These are phyloP conservation scores for Ctena decussata DNA, from an alignment of 2,888 invertebrate species.

Conservation along the genomic window DNA sequence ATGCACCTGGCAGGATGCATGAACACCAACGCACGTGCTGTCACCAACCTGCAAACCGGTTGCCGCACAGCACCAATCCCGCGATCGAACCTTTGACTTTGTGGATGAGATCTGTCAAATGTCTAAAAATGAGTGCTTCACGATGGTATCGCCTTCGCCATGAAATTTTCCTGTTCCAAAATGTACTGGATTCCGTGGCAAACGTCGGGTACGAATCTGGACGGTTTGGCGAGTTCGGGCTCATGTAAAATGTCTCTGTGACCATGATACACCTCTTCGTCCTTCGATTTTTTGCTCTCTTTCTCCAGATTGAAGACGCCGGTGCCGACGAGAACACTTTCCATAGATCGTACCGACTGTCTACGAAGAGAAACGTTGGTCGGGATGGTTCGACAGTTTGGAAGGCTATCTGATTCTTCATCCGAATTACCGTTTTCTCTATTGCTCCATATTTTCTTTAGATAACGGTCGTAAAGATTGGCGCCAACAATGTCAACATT, in stretches of 20 bases:
- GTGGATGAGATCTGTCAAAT: background rate
- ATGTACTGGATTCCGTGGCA: conserved; percentile 82
- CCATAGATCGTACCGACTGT: conserved; percentile 82
- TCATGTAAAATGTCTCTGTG: conserved; percentile 84
- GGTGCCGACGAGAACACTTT: conserved; percentile 85
- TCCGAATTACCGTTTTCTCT: conserved; percentile 66
- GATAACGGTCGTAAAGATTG: conserved; percentile 85
- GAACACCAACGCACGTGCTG: background rate
- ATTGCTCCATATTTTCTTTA: conserved; percentile 55
- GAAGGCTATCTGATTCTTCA: conserved; percentile 66
- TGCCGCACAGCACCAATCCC: background rate
- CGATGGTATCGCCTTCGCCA: background rate
- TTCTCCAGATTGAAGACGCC: conserved; percentile 84
- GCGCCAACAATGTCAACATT: conserved; percentile 86
- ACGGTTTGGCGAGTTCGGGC: conserved; percentile 81
- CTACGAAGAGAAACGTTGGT: conserved; percentile 72
- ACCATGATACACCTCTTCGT: conserved; percentile 80
- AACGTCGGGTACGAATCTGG: conserved; percentile 80
- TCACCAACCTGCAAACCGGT: background rate
- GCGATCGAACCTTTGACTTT: too few species aligned
- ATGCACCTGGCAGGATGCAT: too few species aligned
- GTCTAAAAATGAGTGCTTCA: background rate
- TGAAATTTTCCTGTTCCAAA: conserved; percentile 77
- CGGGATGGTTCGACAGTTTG: conserved; percentile 82
- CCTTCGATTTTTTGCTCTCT: conserved; percentile 58